Evolutionary conservation across 2,797 vertebrate species (phyloP).

Genomic region (Sebastes oblongus): DNA sequence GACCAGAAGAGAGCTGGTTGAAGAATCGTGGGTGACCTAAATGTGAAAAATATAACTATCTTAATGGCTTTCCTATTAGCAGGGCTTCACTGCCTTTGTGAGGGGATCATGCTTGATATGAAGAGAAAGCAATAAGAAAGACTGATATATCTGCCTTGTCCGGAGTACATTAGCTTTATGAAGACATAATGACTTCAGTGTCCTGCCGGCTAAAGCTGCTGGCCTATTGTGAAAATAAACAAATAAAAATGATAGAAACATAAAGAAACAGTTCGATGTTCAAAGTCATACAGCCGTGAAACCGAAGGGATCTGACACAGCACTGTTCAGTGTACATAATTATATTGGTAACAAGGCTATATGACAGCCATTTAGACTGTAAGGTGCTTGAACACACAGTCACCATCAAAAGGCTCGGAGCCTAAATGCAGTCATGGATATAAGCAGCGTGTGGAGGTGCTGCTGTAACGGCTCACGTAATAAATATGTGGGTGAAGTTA

Average conservation of each 20-base stretch:
- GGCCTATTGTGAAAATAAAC: background rate
- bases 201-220: background rate
- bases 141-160: background rate
- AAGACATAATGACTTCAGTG: background rate
- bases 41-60: background rate
- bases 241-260: background rate
- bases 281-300: conserved; percentile 9
- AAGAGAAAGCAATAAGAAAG: background rate
- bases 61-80: background rate
- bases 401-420: conserved; percentile 44
- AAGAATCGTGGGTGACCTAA: conserved; percentile 98
- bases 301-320: conserved; percentile 40
- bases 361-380: conserved; percentile 66
- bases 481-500: background rate
- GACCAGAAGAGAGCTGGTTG: conserved; percentile 95
- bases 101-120: background rate
- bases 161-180: background rate
- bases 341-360: conserved; percentile 52
- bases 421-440: conserved; percentile 42
- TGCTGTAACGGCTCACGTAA: background rate
- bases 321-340: conserved; percentile 46
- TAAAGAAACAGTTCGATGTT: background rate
- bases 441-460: conserved; percentile 6
- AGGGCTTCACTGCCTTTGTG: background rate
- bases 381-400: conserved; percentile 45